These are phyloP conservation scores for Scytalopus superciliaris DNA, from an alignment of 2,113 vertebrate species.

Conservation along the genomic window DNA sequence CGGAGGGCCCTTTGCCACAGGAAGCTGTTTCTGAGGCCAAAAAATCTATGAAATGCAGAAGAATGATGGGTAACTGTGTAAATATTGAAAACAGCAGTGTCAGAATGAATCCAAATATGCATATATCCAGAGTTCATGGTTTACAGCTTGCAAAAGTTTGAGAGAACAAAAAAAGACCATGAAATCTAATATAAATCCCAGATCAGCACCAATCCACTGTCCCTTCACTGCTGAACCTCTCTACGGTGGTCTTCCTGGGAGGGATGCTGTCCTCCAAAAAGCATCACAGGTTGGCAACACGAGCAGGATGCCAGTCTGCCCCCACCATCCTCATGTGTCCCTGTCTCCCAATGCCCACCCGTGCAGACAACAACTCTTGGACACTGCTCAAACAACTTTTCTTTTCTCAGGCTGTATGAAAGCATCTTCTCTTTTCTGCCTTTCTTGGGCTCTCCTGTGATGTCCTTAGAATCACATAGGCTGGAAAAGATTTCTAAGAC, in stretches of 20 bases:
- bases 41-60: neutral
- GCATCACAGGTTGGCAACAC: accelerated
- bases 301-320: neutral
- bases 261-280: neutral
- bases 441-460: neutral
- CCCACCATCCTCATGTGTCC: accelerated
- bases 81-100: neutral
- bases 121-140: neutral
- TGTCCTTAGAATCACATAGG: neutral
- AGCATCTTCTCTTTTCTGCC: neutral
- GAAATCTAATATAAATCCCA: neutral
- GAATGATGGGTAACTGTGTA: neutral
- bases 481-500: neutral
- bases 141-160: neutral
- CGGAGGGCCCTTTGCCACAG: neutral
- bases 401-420: neutral
- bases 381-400: neutral
- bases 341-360: neutral
- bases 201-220: neutral
- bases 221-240: neutral
- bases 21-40: neutral
- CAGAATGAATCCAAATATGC: neutral
- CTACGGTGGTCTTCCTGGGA: neutral
- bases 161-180: neutral
- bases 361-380: neutral